phyloP scores from a whole-genome alignment of 37 sponge, comb jelly and placozoan species.

The Cladorhizidae sp. region DNA sequence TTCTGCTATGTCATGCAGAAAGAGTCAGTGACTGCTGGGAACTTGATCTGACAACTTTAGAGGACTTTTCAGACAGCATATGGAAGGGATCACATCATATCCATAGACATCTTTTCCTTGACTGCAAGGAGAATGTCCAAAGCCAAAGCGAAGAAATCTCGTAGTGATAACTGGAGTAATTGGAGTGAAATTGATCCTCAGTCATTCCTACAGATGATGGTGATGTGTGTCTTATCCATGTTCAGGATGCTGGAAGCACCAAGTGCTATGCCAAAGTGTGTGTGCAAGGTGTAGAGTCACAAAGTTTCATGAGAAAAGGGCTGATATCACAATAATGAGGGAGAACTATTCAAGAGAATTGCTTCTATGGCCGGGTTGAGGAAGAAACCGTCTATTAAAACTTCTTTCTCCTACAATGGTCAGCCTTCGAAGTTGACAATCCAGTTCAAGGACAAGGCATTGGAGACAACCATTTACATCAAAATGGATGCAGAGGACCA shows the following conservation, averaged over 20 bases:
- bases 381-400: neutral
- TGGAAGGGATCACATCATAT: conserved; percentile 23
- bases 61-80: conserved; percentile 38
- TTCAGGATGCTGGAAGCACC: neutral
- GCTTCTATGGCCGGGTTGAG: neutral
- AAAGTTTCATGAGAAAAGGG: too few relatives aligned
- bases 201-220: neutral
- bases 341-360: conserved; percentile 9
- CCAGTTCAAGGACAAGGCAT: neutral
- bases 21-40: conserved; percentile 18
- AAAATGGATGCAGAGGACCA: conserved; percentile 59
- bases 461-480: conserved; percentile 26
- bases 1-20: conserved; percentile 19
- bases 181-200: neutral
- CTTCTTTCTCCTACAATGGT: conserved; percentile 22
- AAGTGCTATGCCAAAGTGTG: neutral
- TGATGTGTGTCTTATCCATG: neutral
- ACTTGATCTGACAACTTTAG: conserved; percentile 14
- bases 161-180: too few relatives aligned
- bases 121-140: neutral
- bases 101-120: neutral
- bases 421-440: conserved; percentile 29
- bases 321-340: too few relatives aligned
- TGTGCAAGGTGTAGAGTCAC: neutral
- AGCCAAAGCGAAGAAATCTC: neutral